Conservation (phyloP, 2,113 vertebrate species). For the Piprites chloris region DNA sequence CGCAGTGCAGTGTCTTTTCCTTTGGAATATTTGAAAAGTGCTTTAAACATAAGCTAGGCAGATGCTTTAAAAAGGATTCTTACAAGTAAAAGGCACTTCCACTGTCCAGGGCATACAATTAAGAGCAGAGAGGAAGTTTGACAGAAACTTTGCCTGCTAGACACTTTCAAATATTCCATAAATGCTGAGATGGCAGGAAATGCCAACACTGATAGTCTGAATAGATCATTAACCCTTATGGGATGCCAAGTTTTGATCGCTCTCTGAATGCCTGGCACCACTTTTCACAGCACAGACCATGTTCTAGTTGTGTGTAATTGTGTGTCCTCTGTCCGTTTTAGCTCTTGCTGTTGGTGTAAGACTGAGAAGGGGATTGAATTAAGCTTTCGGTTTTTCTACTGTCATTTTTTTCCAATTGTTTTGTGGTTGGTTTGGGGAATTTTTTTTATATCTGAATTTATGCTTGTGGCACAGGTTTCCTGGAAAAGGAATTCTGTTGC, state of each 20-base stretch:
- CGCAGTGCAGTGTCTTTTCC: background rate
- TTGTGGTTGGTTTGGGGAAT: background rate
- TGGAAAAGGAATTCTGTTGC: background rate
- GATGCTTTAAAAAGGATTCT: background rate
- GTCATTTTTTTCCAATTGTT: background rate
- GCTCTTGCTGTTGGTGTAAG: background rate
- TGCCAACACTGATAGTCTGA: background rate
- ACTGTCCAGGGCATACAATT: accelerated
- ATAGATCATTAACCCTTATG: background rate
- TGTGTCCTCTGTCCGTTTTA: background rate
- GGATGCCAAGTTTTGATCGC: background rate
- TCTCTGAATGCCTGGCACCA: background rate
- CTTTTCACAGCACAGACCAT: background rate
- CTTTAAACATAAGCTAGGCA: background rate
- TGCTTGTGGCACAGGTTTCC: background rate
- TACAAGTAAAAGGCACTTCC: background rate
- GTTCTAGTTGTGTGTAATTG: background rate
- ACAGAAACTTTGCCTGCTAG: constrained; percentile 14
- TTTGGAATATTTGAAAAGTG: background rate
- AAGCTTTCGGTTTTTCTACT: background rate
- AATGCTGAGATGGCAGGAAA: constrained; percentile 45
- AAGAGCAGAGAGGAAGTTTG: constrained; percentile 37
- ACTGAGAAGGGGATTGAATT: background rate
- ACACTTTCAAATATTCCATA: constrained; percentile 46
- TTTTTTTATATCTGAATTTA: background rate